Percentiles rank a stretch among this genome's conserved stretches.
These are phyloP conservation scores for Thamnophis elegans DNA, from an alignment of 2,797 vertebrate genomes.

Conservation along the genomic window DNA sequence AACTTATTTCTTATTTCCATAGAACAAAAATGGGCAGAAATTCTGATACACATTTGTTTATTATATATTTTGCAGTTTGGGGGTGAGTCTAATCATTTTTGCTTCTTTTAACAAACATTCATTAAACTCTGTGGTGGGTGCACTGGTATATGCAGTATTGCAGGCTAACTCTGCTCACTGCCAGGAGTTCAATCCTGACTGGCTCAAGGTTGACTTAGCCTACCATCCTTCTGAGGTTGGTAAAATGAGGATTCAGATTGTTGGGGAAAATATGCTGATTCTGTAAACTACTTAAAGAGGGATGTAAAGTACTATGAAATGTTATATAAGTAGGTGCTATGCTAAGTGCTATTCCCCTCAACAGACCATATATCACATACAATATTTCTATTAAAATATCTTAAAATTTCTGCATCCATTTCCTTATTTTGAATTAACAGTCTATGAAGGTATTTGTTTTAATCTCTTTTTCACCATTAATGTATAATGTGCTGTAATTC, in stretches of 20 bases:
- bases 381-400: background rate
- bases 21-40: background rate
- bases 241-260: background rate
- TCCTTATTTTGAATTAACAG: background rate
- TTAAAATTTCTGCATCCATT: background rate
- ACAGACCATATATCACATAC: background rate
- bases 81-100: background rate
- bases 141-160: too few species aligned
- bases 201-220: background rate
- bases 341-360: background rate
- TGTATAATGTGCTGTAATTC: background rate
- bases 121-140: background rate
- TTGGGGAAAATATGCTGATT: background rate
- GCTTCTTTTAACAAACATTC: background rate
- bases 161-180: too few species aligned
- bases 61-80: background rate
- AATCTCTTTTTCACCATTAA: background rate
- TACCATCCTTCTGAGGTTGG: background rate
- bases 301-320: background rate
- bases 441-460: background rate
- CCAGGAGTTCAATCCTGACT: background rate
- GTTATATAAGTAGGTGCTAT: background rate
- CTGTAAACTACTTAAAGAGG: background rate
- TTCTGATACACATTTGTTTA: background rate
- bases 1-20: background rate